Base-by-base conservation (phyloP, 2,888 invertebrate species). In the Choreutis nemorana region DNA sequence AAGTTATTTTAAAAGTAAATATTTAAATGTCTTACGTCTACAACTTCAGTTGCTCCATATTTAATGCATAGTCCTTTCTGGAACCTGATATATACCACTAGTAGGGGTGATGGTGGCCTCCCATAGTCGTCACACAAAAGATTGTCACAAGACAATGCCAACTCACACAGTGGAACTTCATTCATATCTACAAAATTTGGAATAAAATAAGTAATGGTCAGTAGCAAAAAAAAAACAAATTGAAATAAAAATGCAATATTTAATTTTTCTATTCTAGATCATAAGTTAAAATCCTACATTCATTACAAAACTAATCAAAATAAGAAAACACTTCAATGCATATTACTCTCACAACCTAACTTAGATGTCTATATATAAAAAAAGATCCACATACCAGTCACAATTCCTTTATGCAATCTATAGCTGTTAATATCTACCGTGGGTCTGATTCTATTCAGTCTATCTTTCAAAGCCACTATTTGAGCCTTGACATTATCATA, bases 71-170 rank as follows among this genome's bases (percentile, higher is more conserved):
- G 71, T 25, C 81, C 79, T 32, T 82, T 79, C 29, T 82, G 81
- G 35, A 73, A 80, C 26, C 81, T 75, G 33, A 89, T 83, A 56
- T 89, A 88, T 11, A 94, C 80, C n/a, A 90, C 85, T 31, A 91
- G 80, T 28, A 88, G 83, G 0, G 95, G 89, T 56, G 91, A 94
- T 1, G 96, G 96, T 1, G 91, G 85, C 28, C 87, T 82, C 1
- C 94, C 95, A 55, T 91, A 87, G 3, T 87, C 87, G 68, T 94
- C 94, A 68, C 91, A 90, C 13, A 93, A 81, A 32, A 97, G 79
- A 64, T 93, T 94, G 80, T 94, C 94, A 79, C 96, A 96, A 15
- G 91, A 89, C 47, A 93, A 73, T 29, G 90, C 92, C 44, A 94
- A 81, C 70, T 94, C 94, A 55, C 93, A 91, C 23, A 93, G 72